A percentile compares a stretch with the other conserved stretches of the same genome.
These are phyloP conservation scores for Oxyteleia sp. DNA, from an alignment of 2,888 invertebrate species.

Conservation along the genomic window DNA sequence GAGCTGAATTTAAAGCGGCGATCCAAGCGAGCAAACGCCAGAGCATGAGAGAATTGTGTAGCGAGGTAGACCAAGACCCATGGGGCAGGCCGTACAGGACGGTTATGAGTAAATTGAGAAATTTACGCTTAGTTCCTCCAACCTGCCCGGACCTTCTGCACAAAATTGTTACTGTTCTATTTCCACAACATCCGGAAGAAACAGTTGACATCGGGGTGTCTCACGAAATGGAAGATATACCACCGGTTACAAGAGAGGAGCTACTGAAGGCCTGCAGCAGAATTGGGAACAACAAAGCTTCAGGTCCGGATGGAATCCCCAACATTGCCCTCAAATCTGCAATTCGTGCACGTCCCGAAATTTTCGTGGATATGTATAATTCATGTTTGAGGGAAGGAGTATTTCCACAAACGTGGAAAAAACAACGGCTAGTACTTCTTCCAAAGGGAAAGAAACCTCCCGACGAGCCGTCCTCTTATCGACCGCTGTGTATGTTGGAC, in stretches of 20 bases:
- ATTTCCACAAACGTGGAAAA: conserved; percentile 37
- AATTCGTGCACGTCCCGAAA: neutral
- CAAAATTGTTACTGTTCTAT: conserved; percentile 58
- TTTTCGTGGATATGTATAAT: conserved; percentile 28
- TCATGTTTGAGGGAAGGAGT: conserved; percentile 35
- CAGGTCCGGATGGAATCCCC: conserved; percentile 72
- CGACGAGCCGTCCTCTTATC: neutral
- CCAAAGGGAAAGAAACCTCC: neutral
- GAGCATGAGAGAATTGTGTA: neutral
- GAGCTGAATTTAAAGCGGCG: neutral
- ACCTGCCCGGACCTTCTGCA: conserved; percentile 52
- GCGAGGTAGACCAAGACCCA: neutral
- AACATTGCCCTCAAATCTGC: conserved; percentile 52
- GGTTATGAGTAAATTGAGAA: conserved; percentile 24
- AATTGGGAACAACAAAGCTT: conserved; percentile 70
- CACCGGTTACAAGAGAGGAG: conserved; percentile 51
- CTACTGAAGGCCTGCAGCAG: conserved; percentile 48
- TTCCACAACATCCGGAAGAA: conserved; percentile 51
- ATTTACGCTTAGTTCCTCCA: conserved; percentile 34
- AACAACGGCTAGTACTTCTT: conserved; percentile 31
- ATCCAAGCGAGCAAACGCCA: neutral
- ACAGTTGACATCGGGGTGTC: neutral
- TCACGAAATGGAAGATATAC: conserved; percentile 20
- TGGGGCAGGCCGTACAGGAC: neutral
- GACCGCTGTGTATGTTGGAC: conserved; percentile 57